Conservation (phyloP, 2,888 invertebrate genomes). For the Corbicula japonica region DNA sequence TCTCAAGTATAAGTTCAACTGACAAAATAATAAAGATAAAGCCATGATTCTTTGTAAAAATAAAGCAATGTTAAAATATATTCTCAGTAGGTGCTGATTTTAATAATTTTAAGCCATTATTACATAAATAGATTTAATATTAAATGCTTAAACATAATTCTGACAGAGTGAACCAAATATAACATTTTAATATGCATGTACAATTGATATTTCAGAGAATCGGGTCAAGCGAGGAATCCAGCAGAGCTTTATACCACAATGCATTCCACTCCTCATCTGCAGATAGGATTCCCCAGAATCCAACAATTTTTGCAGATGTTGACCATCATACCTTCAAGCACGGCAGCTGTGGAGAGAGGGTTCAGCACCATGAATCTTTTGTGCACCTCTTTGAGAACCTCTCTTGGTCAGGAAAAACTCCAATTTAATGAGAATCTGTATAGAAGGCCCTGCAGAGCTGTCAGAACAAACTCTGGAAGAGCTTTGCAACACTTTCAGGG, state of each 20-base stretch:
- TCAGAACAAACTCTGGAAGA: background rate
- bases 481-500: background rate
- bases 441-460: constrained; percentile 6
- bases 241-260: background rate
- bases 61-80: no score
- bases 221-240: background rate
- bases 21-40: no score
- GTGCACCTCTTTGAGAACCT: background rate
- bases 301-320: background rate
- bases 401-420: background rate
- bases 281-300: constrained; percentile 7
- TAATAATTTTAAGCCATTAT: no score
- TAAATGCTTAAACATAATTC: no score
- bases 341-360: background rate
- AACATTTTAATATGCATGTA: no score
- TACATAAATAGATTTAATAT: no score
- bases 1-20: no score
- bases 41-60: no score
- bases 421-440: background rate
- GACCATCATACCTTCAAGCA: constrained; percentile 1
- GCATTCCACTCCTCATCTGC: background rate
- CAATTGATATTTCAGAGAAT: background rate
- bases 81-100: no score
- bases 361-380: constrained; percentile 10
- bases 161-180: no score